These are phyloP conservation scores for Dasyurus viverrinus DNA, from an alignment of 2,113 vertebrate genomes.

Conservation along the genomic window DNA sequence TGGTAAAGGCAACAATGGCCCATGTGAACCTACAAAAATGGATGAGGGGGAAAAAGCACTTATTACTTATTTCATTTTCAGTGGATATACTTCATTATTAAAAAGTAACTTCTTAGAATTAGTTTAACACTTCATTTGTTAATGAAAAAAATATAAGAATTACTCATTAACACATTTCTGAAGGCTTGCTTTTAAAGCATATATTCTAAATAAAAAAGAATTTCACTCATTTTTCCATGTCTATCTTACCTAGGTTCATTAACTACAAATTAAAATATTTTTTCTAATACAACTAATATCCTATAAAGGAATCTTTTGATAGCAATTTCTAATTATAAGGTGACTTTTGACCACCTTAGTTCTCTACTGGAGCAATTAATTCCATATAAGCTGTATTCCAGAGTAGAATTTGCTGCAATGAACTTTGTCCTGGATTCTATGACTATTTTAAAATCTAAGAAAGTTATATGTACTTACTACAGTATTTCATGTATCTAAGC, in stretches of 20 bases:
- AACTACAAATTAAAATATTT: constrained; percentile 12
- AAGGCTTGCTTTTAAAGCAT: constrained; percentile 4
- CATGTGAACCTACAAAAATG: constrained; percentile 88
- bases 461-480: not conserved
- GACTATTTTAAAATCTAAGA: constrained; percentile 6
- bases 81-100: constrained; percentile 3
- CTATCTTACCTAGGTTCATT: constrained; percentile 18
- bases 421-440: constrained; percentile 23
- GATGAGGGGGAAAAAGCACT: constrained; percentile 25
- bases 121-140: constrained; percentile 5
- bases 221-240: constrained; percentile 27
- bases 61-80: constrained; percentile 12
- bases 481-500: constrained; percentile 4
- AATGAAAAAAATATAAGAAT: constrained; percentile 37
- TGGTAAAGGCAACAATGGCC: constrained; percentile 93
- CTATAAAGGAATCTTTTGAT: not conserved
- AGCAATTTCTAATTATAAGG: constrained; percentile 2
- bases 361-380: constrained; percentile 37
- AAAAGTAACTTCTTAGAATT: constrained; percentile 47
- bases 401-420: constrained; percentile 21
- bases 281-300: constrained; percentile 14
- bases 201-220: constrained; percentile 39
- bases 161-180: constrained; percentile 24
- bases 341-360: not conserved
- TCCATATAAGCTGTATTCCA: constrained; percentile 19